phyloP scores from a whole-genome alignment of 2,113 vertebrate genomes.

The Anolis carolinensis region DNA sequence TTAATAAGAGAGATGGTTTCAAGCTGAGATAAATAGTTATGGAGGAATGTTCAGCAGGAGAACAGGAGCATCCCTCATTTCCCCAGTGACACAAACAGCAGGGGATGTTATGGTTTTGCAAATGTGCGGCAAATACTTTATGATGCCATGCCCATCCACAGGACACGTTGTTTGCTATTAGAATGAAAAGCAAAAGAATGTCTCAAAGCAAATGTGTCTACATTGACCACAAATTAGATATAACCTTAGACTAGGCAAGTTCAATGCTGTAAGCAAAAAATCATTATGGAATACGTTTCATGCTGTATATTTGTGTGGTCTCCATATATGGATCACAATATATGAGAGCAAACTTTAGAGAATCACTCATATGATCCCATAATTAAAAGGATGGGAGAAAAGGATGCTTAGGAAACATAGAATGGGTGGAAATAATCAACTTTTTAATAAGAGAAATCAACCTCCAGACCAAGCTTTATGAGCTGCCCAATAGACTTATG shows the following conservation, averaged over 20 bases:
- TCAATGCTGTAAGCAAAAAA: background rate
- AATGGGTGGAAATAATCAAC: background rate
- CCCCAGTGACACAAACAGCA: background rate
- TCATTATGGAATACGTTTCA: background rate
- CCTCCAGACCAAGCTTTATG: background rate
- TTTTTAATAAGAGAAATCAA: background rate
- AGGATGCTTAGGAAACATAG: background rate
- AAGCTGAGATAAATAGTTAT: too few relatives aligned
- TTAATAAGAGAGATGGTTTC: too few relatives aligned
- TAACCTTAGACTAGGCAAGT: background rate
- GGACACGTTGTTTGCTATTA: background rate
- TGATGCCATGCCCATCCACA: background rate
- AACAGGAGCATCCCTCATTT: too few relatives aligned
- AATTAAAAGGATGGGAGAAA: background rate
- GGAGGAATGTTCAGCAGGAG: too few relatives aligned
- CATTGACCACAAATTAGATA: background rate
- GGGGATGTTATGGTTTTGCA: background rate
- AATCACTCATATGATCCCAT: background rate
- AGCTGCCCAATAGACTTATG: background rate
- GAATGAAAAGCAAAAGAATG: background rate
- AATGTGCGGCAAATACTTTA: background rate
- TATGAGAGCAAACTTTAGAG: background rate
- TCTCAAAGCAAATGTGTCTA: background rate
- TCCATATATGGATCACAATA: background rate
- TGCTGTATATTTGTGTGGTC: background rate